Evolutionary conservation across 2,888 invertebrate genomes (phyloP).

Genomic region (Ligdia adustata): DNA sequence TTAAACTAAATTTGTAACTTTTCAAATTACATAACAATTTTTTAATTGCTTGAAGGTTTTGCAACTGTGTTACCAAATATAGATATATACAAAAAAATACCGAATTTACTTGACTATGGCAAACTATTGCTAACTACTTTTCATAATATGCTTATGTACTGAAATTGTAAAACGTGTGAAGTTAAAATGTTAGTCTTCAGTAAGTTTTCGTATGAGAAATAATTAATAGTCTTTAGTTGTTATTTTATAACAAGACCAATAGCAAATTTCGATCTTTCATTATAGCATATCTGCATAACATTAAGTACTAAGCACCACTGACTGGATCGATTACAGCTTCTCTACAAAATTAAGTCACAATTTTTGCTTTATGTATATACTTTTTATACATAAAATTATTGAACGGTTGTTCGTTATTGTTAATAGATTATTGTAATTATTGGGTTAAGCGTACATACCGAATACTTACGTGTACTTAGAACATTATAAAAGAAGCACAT

Average conservation of each 20-base stretch:
- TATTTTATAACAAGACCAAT: constrained; percentile 15
- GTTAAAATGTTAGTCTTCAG: too few relatives aligned
- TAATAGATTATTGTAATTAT: constrained; percentile 46
- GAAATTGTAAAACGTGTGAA: too few relatives aligned
- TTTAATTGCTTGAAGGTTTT: too few relatives aligned
- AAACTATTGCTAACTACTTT: too few relatives aligned
- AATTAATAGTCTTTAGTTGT: too few relatives aligned
- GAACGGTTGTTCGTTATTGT: constrained; percentile 66
- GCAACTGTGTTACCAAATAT: too few relatives aligned
- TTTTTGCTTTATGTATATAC: constrained; percentile 62
- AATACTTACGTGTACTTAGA: constrained; percentile 55
- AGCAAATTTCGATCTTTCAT: constrained; percentile 1
- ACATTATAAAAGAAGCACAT: constrained; percentile 74
- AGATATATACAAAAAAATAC: too few relatives aligned
- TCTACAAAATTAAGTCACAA: constrained; percentile 17
- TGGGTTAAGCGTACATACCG: constrained; percentile 34
- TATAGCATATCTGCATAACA: not conserved
- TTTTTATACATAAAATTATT: constrained; percentile 66
- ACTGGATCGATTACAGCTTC: constrained; percentile 38
- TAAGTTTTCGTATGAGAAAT: too few relatives aligned
- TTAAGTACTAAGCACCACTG: constrained; percentile 4
- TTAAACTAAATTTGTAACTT: too few relatives aligned
- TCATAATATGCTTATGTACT: too few relatives aligned
- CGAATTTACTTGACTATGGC: too few relatives aligned
- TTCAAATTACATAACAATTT: too few relatives aligned